phyloP scores from a whole-genome alignment of 2,797 vertebrate genomes.

The Pangasius sanitwongsei region DNA sequence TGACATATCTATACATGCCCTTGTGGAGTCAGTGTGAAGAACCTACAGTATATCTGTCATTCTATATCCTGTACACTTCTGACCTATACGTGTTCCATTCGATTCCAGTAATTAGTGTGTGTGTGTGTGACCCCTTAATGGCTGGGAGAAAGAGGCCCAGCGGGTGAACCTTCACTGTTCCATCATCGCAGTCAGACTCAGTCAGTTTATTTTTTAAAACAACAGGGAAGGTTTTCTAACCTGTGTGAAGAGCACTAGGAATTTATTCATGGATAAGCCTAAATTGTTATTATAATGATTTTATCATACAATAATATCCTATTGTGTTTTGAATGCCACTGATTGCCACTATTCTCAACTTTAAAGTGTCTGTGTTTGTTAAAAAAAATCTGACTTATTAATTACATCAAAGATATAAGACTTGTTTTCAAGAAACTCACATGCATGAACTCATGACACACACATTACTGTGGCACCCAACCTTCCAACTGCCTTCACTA shows the following conservation, averaged over 20 bases:
- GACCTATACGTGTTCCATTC: neutral
- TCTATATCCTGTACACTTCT: neutral
- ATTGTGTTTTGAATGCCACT: neutral
- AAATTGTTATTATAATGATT: neutral
- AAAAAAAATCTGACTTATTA: neutral
- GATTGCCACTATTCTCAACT: neutral
- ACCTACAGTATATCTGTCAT: neutral
- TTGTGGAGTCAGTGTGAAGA: neutral
- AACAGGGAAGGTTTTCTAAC: neutral
- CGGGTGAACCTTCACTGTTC: conserved; percentile 26
- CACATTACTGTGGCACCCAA: conserved; percentile 16
- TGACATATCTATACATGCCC: neutral
- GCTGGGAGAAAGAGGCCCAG: conserved; percentile 20
- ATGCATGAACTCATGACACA: neutral
- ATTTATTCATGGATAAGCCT: no score
- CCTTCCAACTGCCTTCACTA: conserved; percentile 53
- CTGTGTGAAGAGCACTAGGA: neutral
- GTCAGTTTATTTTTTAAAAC: neutral
- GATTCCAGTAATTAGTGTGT: conserved; percentile 66
- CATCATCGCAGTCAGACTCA: conserved; percentile 37
- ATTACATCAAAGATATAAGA: neutral
- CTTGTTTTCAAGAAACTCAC: conserved; percentile 7
- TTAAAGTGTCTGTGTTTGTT: neutral
- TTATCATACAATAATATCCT: neutral
- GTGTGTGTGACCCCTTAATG: conserved; percentile 31